phyloP scores from a whole-genome alignment of 2,888 invertebrate genomes.

The Hololepta plana region DNA sequence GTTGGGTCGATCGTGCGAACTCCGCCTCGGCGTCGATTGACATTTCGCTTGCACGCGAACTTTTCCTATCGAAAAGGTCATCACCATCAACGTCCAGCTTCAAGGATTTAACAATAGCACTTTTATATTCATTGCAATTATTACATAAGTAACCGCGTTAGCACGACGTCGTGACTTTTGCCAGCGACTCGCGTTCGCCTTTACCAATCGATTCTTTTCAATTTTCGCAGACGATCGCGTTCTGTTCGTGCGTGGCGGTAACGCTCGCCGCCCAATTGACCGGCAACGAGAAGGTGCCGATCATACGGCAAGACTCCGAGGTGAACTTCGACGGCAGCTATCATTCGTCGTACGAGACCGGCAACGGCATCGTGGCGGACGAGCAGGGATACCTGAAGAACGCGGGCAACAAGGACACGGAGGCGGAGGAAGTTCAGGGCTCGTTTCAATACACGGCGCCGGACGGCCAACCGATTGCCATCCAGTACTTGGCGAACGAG shows the following conservation, averaged over 20 bases:
- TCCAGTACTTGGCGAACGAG: constrained; percentile 46
- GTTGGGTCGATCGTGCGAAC: no score
- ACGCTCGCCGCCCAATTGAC: constrained; percentile 22
- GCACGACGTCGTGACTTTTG: no score
- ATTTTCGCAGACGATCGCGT: no score
- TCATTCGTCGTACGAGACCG: constrained; percentile 38
- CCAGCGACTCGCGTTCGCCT: no score
- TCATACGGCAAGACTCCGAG: constrained; percentile 46
- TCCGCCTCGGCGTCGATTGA: no score
- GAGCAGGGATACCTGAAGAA: constrained; percentile 36
- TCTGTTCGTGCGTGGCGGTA: constrained; percentile 11
- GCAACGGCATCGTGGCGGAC: constrained; percentile 41
- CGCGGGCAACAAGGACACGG: constrained; percentile 29
- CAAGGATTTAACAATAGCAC: no score
- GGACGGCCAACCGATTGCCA: constrained; percentile 38
- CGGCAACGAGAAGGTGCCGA: constrained; percentile 41
- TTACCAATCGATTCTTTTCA: no score
- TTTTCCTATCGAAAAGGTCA: no score
- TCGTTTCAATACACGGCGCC: constrained; percentile 35
- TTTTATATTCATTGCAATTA: no score
- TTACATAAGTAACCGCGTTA: no score
- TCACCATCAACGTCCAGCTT: no score
- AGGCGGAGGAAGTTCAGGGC: constrained; percentile 31
- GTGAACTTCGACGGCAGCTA: constrained; percentile 51
- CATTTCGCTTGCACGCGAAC: no score